phyloP scores from a whole-genome alignment of 2,797 vertebrate genomes.

The Xerus rutilus region DNA sequence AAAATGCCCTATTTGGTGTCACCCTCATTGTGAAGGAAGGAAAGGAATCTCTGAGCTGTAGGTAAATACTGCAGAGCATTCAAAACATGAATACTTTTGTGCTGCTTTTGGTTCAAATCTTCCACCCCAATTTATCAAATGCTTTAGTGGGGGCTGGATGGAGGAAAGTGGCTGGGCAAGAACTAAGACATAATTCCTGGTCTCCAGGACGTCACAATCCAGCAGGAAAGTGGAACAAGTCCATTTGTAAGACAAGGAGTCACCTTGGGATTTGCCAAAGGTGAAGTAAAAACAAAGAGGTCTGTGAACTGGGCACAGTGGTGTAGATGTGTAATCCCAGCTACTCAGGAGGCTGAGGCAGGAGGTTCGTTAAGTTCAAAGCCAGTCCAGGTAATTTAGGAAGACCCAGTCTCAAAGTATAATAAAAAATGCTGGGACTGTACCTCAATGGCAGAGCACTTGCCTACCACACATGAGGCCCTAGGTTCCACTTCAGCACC shows the following conservation, averaged over 20 bases:
- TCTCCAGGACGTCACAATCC: background rate
- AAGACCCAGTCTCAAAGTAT: background rate
- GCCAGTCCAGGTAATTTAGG: background rate
- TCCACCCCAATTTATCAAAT: background rate
- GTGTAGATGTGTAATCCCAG: background rate
- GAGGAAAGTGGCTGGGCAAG: background rate
- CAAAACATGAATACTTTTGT: background rate
- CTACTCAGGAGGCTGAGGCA: background rate
- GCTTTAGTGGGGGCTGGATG: background rate
- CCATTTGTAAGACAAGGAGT: background rate
- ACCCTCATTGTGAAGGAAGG: rapidly evolving
- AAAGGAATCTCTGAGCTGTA: background rate
- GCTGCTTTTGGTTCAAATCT: background rate
- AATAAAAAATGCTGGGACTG: background rate
- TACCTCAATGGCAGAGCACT: background rate
- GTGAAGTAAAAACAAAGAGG: background rate
- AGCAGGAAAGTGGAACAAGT: background rate
- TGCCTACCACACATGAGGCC: background rate
- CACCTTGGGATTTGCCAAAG: background rate
- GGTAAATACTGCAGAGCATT: background rate
- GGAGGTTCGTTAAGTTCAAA: background rate
- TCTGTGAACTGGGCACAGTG: background rate
- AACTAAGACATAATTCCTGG: background rate
- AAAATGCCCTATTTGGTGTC: background rate
- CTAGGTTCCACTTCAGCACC: background rate